phyloP scores from a whole-genome alignment of 2,888 invertebrate genomes.

The Cremastinae sp. region DNA sequence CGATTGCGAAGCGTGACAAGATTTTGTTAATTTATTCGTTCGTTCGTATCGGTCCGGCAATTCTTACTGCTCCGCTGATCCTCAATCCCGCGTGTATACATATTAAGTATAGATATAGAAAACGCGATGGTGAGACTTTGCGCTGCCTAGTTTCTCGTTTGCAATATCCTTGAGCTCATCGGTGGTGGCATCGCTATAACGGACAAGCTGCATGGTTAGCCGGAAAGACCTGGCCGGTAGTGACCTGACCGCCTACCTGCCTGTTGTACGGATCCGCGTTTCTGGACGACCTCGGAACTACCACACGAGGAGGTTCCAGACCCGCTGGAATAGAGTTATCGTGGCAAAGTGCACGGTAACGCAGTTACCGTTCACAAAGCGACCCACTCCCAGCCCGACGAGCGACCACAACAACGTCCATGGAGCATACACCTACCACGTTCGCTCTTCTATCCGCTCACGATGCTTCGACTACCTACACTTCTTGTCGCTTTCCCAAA shows the following conservation, averaged over 20 bases:
- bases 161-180: constrained; percentile 65
- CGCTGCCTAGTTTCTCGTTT: constrained; percentile 68
- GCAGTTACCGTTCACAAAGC: constrained; percentile 77
- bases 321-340: constrained; percentile 75
- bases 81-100: constrained; percentile 17
- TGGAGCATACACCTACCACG: constrained; percentile 33
- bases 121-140: constrained; percentile 8
- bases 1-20: constrained; percentile 31
- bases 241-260: constrained; percentile 34
- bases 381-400: constrained; percentile 62
- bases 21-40: constrained; percentile 21
- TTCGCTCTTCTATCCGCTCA: constrained; percentile 35
- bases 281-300: constrained; percentile 53
- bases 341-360: constrained; percentile 79
- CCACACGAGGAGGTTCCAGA: constrained; percentile 49
- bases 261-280: constrained; percentile 53
- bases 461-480: constrained; percentile 16
- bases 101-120: neutral
- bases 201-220: constrained; percentile 37
- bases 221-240: constrained; percentile 57
- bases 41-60: constrained; percentile 35
- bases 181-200: constrained; percentile 21
- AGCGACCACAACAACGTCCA: constrained; percentile 66
- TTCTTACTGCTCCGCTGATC: constrained; percentile 24
- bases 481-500: constrained; percentile 49